These are phyloP conservation scores for Hydrolagus colliei DNA, from an alignment of 2,797 vertebrate genomes.

Conservation along the genomic window DNA sequence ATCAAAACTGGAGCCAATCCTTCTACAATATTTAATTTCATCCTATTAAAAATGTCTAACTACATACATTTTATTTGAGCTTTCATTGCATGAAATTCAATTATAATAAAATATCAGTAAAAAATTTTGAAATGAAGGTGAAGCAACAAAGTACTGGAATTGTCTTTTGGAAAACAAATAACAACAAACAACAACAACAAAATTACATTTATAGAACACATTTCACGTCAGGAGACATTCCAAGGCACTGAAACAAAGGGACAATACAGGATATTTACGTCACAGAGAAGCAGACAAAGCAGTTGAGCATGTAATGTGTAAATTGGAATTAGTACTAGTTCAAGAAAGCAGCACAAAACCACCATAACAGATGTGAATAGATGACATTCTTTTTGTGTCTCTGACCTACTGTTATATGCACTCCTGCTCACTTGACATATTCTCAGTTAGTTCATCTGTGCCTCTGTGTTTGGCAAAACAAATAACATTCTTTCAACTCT, in stretches of 20 bases:
- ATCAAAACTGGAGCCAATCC: no score
- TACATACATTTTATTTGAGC: no score
- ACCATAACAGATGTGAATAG: not conserved
- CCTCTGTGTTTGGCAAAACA: not conserved
- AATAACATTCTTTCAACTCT: not conserved
- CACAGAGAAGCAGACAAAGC: not conserved
- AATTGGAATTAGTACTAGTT: not conserved
- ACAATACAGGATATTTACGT: not conserved
- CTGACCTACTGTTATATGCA: not conserved
- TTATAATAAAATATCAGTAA: no score
- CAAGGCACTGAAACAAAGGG: not conserved
- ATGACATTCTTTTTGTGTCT: not conserved
- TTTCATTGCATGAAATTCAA: no score
- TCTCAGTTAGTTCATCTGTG: conserved; percentile 9
- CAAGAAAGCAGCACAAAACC: not conserved
- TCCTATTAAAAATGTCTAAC: no score
- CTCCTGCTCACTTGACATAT: not conserved
- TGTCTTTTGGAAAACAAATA: no score
- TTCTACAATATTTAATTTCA: no score
- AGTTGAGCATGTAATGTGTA: not conserved
- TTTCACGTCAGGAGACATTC: no score
- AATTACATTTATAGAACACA: no score
- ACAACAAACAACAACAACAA: no score
- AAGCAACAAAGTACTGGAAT: no score
- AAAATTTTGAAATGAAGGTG: no score